Evolutionary conservation across 2,888 invertebrate genomes (phyloP).

Genomic region (Octonoba sinensis): DNA sequence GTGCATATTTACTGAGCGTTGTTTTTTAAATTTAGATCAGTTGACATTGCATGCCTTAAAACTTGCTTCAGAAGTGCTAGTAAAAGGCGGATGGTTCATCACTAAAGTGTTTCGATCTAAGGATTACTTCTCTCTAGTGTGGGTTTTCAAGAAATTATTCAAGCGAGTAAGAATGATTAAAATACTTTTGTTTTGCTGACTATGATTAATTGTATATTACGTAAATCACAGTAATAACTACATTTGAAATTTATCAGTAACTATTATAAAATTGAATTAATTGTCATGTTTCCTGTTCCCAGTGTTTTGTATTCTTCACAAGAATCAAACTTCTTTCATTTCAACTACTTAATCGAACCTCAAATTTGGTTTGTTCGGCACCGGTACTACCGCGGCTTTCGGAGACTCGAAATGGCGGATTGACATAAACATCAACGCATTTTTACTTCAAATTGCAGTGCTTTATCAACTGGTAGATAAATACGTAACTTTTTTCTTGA

Average conservation of each 20-base stretch:
- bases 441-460: no score
- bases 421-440: no score
- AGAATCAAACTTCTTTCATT: no score
- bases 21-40: slow-evolving; percentile 74
- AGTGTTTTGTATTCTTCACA: no score
- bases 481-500: no score
- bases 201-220: background rate
- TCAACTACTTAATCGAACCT: no score
- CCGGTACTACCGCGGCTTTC: no score
- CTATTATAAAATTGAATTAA: background rate
- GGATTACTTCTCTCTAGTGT: slow-evolving; percentile 94
- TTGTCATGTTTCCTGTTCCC: no score
- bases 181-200: background rate
- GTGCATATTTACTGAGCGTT: slow-evolving; percentile 13
- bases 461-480: no score
- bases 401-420: no score
- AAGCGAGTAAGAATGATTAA: slow-evolving; percentile 77
- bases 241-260: background rate
- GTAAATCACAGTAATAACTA: no score
- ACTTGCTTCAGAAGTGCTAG: slow-evolving; percentile 88
- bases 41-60: slow-evolving; percentile 93
- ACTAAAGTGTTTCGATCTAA: slow-evolving; percentile 99
- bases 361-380: no score
- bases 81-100: slow-evolving; percentile 95
- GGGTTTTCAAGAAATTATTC: slow-evolving; percentile 97